Base-by-base conservation (phyloP, 2,113 vertebrate species). In the Campylorhamphus procurvoides region DNA sequence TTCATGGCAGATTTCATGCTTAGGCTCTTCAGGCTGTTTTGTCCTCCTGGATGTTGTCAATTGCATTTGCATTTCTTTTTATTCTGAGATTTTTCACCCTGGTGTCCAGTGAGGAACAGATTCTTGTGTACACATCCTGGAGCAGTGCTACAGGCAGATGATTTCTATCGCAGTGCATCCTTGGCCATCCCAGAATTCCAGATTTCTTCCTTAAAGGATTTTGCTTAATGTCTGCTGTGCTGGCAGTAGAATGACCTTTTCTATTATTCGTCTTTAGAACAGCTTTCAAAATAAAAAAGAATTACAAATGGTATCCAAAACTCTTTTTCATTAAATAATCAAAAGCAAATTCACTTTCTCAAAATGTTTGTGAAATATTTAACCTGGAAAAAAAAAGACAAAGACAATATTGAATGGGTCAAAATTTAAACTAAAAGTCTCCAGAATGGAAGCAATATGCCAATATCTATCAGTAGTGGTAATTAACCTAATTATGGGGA, bases 11-110 rank as follows among this genome's bases (percentile, higher is more conserved):
- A 93, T 84, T 64, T 90, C 71, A 85, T 87, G 40, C 80, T 93
- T 58, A 42, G 24, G 33, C 16, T 93, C 85, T 93, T 81, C 68
- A 62, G 88, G 91, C 68, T 90, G 68, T 80, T 96, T 94, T 90
- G 29, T 67, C 58, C 53, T 95, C 92, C 73, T 91, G 78, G 37
- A 90, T 91, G 58, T 63, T 94, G 93, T 90, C 95, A 93, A 40
- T 62, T 93, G 35, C 33, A 91, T 94, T 96, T 94, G 46, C 53
- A 60, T 82, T 95, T 86, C n/a, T 86, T 95, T 95, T 91, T 58
- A 68, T 84, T 88, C 68, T 89, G 47, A 39, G 29, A 82, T 87
- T 94, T 95, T 88, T 58, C 77, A 87, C 76, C 67, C 63, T 73
- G 40, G 62, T 96, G 88, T 88, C 86, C 84, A 63, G 39, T 44